These are phyloP conservation scores for Lepus europaeus DNA, from an alignment of 2,113 vertebrate genomes.

Conservation along the genomic window DNA sequence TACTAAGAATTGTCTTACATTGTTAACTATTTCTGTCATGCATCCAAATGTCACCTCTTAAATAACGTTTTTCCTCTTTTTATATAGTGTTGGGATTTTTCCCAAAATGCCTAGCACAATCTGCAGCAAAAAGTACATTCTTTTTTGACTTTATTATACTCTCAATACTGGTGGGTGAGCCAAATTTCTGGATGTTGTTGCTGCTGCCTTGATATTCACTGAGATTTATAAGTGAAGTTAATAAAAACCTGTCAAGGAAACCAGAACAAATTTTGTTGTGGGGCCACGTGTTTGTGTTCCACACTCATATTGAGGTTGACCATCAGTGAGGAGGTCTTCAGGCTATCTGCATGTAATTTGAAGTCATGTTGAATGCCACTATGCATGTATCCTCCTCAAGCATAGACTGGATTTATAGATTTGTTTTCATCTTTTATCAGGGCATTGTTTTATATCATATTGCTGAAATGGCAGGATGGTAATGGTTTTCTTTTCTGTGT, in stretches of 20 bases:
- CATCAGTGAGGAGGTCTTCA: slow-evolving; percentile 5
- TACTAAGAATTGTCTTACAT: background rate
- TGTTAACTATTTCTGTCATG: background rate
- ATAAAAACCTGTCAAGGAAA: slow-evolving; percentile 57
- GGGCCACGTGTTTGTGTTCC: slow-evolving; percentile 9
- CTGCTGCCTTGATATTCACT: background rate
- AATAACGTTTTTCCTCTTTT: slow-evolving; percentile 10
- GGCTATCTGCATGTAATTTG: background rate
- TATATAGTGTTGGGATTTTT: background rate
- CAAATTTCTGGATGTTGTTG: background rate
- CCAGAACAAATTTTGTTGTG: slow-evolving; percentile 5
- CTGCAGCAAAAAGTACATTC: slow-evolving; percentile 6
- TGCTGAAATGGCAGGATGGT: slow-evolving; percentile 73
- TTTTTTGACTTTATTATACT: background rate
- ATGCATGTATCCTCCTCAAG: slow-evolving; percentile 48
- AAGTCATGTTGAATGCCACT: slow-evolving; percentile 52
- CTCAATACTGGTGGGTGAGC: background rate
- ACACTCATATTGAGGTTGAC: slow-evolving; percentile 40
- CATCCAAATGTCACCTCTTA: background rate
- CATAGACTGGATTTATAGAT: slow-evolving; percentile 72
- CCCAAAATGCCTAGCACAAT: background rate
- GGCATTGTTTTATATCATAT: slow-evolving; percentile 74
- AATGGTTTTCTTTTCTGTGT: slow-evolving; percentile 75
- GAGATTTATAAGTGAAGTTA: slow-evolving; percentile 56
- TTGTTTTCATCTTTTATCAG: slow-evolving; percentile 79